Evolutionary conservation across 2,113 vertebrate genomes (phyloP).

Genomic region (Prunella himalayana): DNA sequence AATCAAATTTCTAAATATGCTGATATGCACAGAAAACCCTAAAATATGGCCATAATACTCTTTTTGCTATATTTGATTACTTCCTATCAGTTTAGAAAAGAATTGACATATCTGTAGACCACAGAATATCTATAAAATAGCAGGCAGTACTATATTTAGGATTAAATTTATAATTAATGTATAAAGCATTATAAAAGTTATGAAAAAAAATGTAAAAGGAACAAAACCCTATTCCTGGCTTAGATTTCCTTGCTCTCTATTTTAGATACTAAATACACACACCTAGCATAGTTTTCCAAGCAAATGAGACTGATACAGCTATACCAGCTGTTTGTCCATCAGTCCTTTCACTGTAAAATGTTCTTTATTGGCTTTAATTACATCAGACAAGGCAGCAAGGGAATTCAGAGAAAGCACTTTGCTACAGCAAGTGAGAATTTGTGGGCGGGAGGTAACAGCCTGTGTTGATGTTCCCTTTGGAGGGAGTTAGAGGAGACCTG

Average conservation of each 20-base stretch:
- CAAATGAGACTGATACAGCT: not conserved
- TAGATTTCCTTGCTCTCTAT: not conserved
- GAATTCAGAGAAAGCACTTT: not conserved
- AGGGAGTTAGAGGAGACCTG: not conserved
- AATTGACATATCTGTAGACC: not conserved
- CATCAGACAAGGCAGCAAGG: not conserved
- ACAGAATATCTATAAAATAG: not conserved
- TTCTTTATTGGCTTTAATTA: not conserved
- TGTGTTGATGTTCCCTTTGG: not conserved
- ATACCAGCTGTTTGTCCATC: not conserved
- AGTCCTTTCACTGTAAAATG: not conserved
- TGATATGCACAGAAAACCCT: not conserved
- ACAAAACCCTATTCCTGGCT: not conserved
- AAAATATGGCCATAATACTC: not conserved
- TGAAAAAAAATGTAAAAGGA: not conserved
- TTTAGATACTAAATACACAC: not conserved
- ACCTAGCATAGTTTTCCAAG: not conserved
- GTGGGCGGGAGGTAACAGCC: not conserved
- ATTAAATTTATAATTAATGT: not conserved
- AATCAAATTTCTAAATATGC: not conserved
- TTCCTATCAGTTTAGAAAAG: not conserved
- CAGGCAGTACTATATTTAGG: not conserved
- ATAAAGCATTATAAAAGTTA: not conserved
- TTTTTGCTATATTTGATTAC: not conserved
- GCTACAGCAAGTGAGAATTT: not conserved